phyloP scores from a whole-genome alignment of 2,113 vertebrate genomes.

The Steatornis caripensis region DNA sequence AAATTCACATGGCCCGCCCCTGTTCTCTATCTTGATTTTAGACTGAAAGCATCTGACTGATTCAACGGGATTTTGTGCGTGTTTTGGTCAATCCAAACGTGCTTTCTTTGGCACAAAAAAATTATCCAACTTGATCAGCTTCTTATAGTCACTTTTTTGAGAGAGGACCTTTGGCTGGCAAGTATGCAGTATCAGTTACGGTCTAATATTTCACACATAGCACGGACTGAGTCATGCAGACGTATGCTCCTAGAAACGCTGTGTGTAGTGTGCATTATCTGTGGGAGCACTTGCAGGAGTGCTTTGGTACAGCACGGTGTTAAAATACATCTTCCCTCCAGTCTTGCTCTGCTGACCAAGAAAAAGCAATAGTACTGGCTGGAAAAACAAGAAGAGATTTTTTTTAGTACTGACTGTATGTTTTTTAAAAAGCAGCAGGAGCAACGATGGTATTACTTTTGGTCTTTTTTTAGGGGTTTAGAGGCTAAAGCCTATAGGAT shows the following conservation, averaged over 20 bases:
- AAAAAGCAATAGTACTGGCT: neutral
- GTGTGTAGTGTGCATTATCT: fast-evolving
- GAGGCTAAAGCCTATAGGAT: slow-evolving; percentile 46
- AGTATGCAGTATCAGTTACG: fast-evolving
- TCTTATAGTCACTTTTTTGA: neutral
- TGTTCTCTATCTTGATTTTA: neutral
- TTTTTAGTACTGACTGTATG: neutral
- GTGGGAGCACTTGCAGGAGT: neutral
- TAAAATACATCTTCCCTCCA: neutral
- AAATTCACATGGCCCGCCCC: neutral
- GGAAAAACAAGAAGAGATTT: neutral
- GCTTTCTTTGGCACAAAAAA: neutral
- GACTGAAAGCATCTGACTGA: neutral
- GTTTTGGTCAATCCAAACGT: neutral
- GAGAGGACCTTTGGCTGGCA: neutral
- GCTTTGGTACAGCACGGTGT: neutral
- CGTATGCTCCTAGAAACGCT: fast-evolving
- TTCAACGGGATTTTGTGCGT: neutral
- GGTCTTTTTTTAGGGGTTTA: neutral
- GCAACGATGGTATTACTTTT: neutral
- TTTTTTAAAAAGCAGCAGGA: neutral
- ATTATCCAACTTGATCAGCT: neutral
- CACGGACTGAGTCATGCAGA: neutral
- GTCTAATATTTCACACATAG: neutral
- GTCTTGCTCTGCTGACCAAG: neutral